These are phyloP conservation scores for Drosophila bocqueti DNA, from an alignment of 1,140 invertebrate genomes.

Conservation along the genomic window DNA sequence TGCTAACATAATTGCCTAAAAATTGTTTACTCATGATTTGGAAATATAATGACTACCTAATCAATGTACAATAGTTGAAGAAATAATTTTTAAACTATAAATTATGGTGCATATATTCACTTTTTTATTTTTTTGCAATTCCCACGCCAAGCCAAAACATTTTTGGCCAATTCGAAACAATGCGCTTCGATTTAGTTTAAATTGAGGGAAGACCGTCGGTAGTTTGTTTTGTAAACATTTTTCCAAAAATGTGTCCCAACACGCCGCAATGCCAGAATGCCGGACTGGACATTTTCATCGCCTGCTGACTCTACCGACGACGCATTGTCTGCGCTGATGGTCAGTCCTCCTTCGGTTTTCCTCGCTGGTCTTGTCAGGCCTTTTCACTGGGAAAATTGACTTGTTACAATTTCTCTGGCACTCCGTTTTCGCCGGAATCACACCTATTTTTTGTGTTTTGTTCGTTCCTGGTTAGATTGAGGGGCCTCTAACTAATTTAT, in stretches of 20 bases:
- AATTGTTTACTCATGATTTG: too few species aligned
- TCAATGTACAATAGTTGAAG: neutral
- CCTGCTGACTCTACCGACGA: conserved; percentile 34
- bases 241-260: conserved; percentile 70
- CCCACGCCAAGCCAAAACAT: conserved; percentile 41
- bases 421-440: conserved; percentile 63
- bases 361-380: neutral
- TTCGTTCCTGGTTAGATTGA: conserved; percentile 30
- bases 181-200: conserved; percentile 63
- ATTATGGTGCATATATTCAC: neutral
- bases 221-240: conserved; percentile 78
- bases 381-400: conserved; percentile 60
- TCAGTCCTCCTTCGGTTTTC: conserved; percentile 10
- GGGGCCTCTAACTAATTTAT: conserved; percentile 28
- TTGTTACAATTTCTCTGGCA: conserved; percentile 60
- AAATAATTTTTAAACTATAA: neutral
- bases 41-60: neutral
- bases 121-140: conserved; percentile 17
- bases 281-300: conserved; percentile 14
- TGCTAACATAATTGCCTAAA: neutral
- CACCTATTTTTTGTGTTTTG: conserved; percentile 46
- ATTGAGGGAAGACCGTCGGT: conserved; percentile 54
- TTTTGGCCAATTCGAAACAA: conserved; percentile 48
- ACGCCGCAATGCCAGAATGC: neutral
- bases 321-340: conserved; percentile 52